A percentile compares a stretch with the other conserved stretches of the same genome.
Conservation (phyloP, 2,888 invertebrate genomes). For the Incurvaria masculella region DNA sequence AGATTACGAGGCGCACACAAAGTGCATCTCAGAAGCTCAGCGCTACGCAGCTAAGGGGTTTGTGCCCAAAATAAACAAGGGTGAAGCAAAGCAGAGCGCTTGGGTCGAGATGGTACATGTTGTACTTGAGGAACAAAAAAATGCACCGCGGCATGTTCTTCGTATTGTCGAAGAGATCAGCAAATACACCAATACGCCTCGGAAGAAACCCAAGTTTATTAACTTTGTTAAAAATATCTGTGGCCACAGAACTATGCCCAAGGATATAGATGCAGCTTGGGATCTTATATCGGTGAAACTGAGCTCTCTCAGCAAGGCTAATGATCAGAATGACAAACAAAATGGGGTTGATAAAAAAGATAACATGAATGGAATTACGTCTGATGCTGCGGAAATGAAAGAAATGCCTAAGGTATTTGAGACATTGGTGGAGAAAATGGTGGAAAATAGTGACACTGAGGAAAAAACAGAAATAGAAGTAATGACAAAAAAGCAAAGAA, state of each 20-base stretch:
- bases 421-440: slow-evolving; percentile 13
- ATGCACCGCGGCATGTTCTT: slow-evolving; percentile 54
- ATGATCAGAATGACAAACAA: slow-evolving; percentile 22
- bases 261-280: slow-evolving; percentile 67
- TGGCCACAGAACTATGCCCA: slow-evolving; percentile 52
- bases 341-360: slow-evolving; percentile 20
- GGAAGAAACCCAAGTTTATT: slow-evolving; percentile 80
- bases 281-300: slow-evolving; percentile 58
- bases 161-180: slow-evolving; percentile 66
- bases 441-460: slow-evolving; percentile 16
- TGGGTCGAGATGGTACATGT: slow-evolving; percentile 75
- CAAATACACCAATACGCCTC: slow-evolving; percentile 76
- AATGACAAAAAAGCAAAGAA: slow-evolving; percentile 44
- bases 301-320: slow-evolving; percentile 39
- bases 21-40: slow-evolving; percentile 83
- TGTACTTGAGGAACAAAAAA: slow-evolving; percentile 56
- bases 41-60: slow-evolving; percentile 85
- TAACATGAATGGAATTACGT: slow-evolving; percentile 11
- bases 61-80: slow-evolving; percentile 74
- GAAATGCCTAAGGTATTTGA: too few relatives aligned
- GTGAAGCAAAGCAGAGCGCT: slow-evolving; percentile 79
- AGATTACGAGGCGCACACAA: slow-evolving; percentile 73
- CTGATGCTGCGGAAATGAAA: slow-evolving; percentile 15
- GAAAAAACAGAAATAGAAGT: slow-evolving; percentile 20
- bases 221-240: slow-evolving; percentile 69